These are phyloP conservation scores for Limnothrissa miodon DNA, from an alignment of 2,113 vertebrate species.

Conservation along the genomic window DNA sequence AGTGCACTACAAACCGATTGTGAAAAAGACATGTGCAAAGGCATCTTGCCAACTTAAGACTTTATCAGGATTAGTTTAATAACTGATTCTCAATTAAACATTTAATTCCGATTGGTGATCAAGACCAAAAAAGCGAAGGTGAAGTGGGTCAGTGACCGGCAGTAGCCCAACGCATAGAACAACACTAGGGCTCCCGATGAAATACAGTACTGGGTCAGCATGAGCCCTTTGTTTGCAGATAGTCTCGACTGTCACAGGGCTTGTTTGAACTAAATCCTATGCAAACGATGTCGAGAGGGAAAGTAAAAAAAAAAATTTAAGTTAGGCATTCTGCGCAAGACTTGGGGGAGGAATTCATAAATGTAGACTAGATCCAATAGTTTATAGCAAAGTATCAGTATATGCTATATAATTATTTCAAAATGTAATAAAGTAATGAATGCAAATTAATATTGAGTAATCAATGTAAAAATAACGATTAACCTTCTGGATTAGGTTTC, in stretches of 20 bases:
- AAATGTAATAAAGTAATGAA: no score
- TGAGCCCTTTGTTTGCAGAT: background rate
- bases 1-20: background rate
- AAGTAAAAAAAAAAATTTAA: background rate
- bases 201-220: constrained; percentile 30
- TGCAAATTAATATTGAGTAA: no score
- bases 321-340: background rate
- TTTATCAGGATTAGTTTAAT: background rate
- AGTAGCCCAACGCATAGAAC: constrained; percentile 40
- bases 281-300: background rate
- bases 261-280: background rate
- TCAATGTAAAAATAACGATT: no score
- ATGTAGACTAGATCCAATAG: no score
- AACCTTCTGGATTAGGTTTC: no score
- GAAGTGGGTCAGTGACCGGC: constrained; percentile 66
- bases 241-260: background rate
- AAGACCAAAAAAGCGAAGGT: background rate
- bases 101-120: background rate
- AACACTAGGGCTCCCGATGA: background rate
- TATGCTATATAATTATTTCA: no score
- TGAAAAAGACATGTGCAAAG: no score
- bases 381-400: no score
- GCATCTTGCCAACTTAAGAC: background rate
- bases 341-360: background rate
- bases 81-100: background rate